A percentile compares a stretch with the other conserved stretches of the same genome.
Conservation (phyloP, 1,140 invertebrate species). For the Pseudoatta argentina region DNA sequence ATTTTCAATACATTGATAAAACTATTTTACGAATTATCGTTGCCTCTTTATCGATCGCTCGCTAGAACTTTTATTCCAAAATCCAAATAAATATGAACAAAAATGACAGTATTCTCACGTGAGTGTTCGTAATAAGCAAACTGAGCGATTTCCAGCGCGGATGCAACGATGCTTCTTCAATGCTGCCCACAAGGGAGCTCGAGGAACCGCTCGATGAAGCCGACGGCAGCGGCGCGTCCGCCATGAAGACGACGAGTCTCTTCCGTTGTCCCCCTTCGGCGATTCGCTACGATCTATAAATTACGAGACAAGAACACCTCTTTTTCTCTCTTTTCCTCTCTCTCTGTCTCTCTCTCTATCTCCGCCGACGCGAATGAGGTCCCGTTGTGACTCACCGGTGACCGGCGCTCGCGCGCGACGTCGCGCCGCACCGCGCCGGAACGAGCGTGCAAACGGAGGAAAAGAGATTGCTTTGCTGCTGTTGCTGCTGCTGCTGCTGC, state of each 20-base stretch:
- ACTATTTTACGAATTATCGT: not conserved
- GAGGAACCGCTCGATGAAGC: not conserved
- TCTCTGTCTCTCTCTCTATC: not conserved
- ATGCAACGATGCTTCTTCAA: slow-evolving; percentile 16
- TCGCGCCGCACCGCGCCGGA: slow-evolving; percentile 1
- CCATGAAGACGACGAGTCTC: slow-evolving; percentile 56
- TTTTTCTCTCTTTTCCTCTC: not conserved
- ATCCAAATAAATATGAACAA: not conserved
- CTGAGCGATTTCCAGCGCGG: slow-evolving; percentile 23
- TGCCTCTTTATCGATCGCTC: not conserved
- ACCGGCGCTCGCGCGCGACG: slow-evolving; percentile 53
- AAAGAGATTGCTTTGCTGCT: slow-evolving; percentile 37
- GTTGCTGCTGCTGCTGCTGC: slow-evolving; percentile 56
- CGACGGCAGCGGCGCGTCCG: not conserved
- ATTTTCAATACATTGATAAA: no score
- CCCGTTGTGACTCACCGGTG: slow-evolving; percentile 73
- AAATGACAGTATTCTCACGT: slow-evolving; percentile 27
- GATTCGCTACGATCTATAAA: slow-evolving; percentile 84
- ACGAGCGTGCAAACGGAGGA: not conserved
- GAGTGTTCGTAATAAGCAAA: not conserved
- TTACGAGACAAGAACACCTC: slow-evolving; percentile 79
- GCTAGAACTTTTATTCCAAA: not conserved
- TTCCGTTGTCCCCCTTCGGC: slow-evolving; percentile 69
- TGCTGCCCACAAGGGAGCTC: not conserved
- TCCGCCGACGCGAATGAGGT: slow-evolving; percentile 71